Conservation (phyloP, 2,113 vertebrate species). For the Ictalurus punctatus region DNA sequence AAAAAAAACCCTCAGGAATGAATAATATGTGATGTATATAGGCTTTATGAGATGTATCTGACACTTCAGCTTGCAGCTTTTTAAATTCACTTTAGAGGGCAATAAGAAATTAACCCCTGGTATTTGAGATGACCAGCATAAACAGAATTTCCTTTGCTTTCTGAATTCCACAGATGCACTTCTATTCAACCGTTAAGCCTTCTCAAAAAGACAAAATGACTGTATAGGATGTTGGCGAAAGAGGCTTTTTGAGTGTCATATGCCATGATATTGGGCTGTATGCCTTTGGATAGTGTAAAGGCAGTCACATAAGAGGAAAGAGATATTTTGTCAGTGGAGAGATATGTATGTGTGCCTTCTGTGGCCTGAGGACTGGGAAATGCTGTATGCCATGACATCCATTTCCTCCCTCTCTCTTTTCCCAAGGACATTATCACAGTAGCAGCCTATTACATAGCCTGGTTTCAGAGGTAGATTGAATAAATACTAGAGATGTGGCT, state of each 20-base stretch:
- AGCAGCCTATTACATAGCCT: slow-evolving; percentile 41
- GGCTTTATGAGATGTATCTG: slow-evolving; percentile 10
- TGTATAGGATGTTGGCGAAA: slow-evolving; percentile 45
- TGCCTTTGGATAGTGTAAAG: slow-evolving; percentile 37
- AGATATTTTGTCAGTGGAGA: slow-evolving; percentile 41
- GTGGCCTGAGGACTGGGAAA: slow-evolving; percentile 36
- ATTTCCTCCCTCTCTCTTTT: slow-evolving; percentile 49
- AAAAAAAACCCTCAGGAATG: background rate
- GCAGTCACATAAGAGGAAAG: slow-evolving; percentile 56
- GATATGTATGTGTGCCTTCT: slow-evolving; percentile 33
- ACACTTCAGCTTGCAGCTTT: slow-evolving; percentile 1
- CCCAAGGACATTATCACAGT: slow-evolving; percentile 45
- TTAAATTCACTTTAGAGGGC: slow-evolving; percentile 13
- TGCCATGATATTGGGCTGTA: slow-evolving; percentile 33
- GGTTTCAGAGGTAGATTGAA: slow-evolving; percentile 28
- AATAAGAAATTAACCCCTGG: slow-evolving; percentile 6
- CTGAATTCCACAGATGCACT: background rate
- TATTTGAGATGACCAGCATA: background rate
- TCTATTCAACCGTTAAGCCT: background rate
- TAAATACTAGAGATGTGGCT: slow-evolving; percentile 46
- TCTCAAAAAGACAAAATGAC: slow-evolving; percentile 11
- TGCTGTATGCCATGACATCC: slow-evolving; percentile 35
- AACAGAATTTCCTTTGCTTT: background rate
- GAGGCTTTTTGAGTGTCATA: slow-evolving; percentile 50
- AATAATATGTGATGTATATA: background rate